These are phyloP conservation scores for Emmelina monodactyla DNA, from an alignment of 2,888 invertebrate genomes.

Conservation along the genomic window DNA sequence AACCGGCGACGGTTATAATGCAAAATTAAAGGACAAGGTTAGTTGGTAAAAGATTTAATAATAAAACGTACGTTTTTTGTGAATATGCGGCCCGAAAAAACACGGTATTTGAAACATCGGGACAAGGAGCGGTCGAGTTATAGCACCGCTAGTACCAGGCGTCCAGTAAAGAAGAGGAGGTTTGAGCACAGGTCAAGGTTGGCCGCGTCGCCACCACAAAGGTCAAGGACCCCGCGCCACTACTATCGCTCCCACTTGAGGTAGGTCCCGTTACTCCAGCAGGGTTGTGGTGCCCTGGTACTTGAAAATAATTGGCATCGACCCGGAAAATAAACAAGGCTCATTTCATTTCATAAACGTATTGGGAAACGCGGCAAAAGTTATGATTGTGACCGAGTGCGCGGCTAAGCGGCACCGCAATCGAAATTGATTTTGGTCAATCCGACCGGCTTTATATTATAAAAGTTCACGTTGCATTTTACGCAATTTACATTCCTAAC, in stretches of 20 bases:
- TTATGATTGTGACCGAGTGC: no score
- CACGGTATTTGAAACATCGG: no score
- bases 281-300: slow-evolving; percentile 29
- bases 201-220: slow-evolving; percentile 30
- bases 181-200: slow-evolving; percentile 49
- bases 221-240: slow-evolving; percentile 44
- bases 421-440: no score
- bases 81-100: no score
- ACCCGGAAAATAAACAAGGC: background rate
- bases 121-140: no score
- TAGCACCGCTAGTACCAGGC: slow-evolving; percentile 43
- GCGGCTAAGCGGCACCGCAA: no score
- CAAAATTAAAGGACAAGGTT: no score
- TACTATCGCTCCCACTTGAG: slow-evolving; percentile 28
- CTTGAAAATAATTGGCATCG: slow-evolving; percentile 1
- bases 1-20: no score
- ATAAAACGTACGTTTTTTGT: no score
- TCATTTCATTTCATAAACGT: background rate
- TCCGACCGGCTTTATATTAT: background rate
- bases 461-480: background rate
- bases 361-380: no score
- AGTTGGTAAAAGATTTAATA: no score
- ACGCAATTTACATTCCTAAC: background rate
- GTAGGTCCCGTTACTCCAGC: slow-evolving; percentile 44
- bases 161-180: slow-evolving; percentile 34